Evolutionary conservation across 2,113 vertebrate genomes (phyloP), one percentile per base, ranked within the genome.

Genomic region (Solea senegalensis): DNA sequence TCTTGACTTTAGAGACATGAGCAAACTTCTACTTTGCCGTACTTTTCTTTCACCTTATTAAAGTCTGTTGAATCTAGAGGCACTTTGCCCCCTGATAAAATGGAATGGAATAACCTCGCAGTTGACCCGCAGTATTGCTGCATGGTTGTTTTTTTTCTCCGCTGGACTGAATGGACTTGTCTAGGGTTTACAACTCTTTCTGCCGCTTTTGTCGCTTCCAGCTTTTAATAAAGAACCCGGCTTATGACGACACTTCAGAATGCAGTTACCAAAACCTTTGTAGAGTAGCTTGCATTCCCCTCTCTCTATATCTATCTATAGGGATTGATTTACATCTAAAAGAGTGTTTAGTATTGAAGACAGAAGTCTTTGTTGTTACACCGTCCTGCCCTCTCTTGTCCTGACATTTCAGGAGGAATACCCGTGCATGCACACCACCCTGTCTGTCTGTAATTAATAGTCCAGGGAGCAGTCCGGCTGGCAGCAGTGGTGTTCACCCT

Each of bases 361-460:
- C 43, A 66, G 46, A 66, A 56, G 67, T 67, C 16, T 65, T 56
- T 74, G 34, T 76, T 69, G 64, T 49, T 65, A 57, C 49, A 58
- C 58, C 11, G 11, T 52, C 52, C 68, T 72, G 69, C 58, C 64
- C 14, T 56, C 56, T 55, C 46, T 27, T 53, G 45, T 74, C 45
- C 44, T 64, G 59, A 52, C 39, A 52, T 76, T 72, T 75, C 27
- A 78, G 63, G 59, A 40, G 52, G 60, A 76, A 60, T 77, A 72
- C 41, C 65, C 57, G 53, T 44, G 74, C 60, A 59, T 57, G 58
- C 64, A 67, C 61, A 76, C 81, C 70, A 81, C 79, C 59, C 63
- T n/a, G 27, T 51, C 54, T 49, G 53, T 46, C 64, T 62, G 72
- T 78, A 84, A 86, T 90, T 90, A 86, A 90, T 65, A 89, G 85